A percentile compares a stretch with the other conserved stretches of the same genome.
These are phyloP conservation scores for Cydia splendana DNA, from an alignment of 1,140 invertebrate genomes.

Conservation along the genomic window DNA sequence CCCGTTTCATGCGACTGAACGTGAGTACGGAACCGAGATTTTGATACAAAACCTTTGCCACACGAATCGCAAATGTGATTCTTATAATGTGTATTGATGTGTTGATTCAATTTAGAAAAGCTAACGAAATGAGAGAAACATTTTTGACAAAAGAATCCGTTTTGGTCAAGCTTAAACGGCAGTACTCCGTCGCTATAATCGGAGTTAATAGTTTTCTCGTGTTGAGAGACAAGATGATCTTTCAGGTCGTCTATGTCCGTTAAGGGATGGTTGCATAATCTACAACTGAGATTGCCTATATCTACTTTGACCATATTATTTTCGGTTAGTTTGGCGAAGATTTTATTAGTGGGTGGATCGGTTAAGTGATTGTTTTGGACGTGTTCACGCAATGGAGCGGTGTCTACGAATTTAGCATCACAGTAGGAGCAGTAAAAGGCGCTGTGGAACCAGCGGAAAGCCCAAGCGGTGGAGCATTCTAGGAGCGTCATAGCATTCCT, in stretches of 20 bases:
- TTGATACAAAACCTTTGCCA: constrained; percentile 81
- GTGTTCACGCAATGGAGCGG: constrained; percentile 53
- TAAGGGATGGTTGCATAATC: constrained; percentile 60
- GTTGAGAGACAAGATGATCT: constrained; percentile 52
- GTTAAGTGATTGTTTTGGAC: constrained; percentile 53
- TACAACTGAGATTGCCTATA: constrained; percentile 62
- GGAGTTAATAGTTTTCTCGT: constrained; percentile 49
- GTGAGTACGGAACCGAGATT: constrained; percentile 80
- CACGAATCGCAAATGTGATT: constrained; percentile 84
- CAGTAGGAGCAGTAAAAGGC: constrained; percentile 72
- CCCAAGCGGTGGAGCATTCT: constrained; percentile 69
- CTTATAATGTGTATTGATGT: constrained; percentile 73
- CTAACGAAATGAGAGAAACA: constrained; percentile 53
- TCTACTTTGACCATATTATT: constrained; percentile 76
- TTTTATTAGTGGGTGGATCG: constrained; percentile 52
- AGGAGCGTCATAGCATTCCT: constrained; percentile 65
- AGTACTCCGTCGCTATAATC: constrained; percentile 67
- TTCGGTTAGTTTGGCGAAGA: constrained; percentile 72
- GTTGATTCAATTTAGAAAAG: constrained; percentile 67
- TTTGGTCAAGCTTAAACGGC: constrained; percentile 62
- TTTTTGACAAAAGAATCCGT: constrained; percentile 60
- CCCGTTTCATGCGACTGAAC: constrained; percentile 80
- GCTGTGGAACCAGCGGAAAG: constrained; percentile 68
- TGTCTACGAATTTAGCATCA: constrained; percentile 59
- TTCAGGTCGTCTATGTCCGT: constrained; percentile 57